Evolutionary conservation across 92 coral and sea anemone genomes (phyloP).

Genomic region (Epizoanthus scotinus): DNA sequence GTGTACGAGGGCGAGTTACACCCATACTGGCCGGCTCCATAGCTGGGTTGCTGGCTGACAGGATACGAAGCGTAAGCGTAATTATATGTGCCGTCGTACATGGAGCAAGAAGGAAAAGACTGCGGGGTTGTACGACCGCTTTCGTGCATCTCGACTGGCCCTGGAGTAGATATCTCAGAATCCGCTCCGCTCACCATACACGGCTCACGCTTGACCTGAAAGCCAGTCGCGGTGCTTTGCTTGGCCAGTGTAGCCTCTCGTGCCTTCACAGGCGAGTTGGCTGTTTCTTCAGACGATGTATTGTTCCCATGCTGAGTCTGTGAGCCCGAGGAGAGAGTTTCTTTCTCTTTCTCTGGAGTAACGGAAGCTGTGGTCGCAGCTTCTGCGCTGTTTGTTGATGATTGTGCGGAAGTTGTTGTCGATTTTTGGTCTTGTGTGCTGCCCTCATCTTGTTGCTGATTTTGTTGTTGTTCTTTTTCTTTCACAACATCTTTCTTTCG

Average conservation of each 20-base stretch:
- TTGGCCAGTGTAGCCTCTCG: conserved; percentile 33
- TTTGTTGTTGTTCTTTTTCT: conserved; percentile 63
- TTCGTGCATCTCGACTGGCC: conserved; percentile 38
- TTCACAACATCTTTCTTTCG: conserved; percentile 84
- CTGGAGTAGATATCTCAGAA: conserved; percentile 35
- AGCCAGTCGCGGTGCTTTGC: conserved; percentile 43
- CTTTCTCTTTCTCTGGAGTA: conserved; percentile 59
- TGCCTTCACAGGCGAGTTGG: conserved; percentile 40
- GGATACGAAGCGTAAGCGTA: conserved; percentile 71
- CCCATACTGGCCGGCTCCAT: conserved; percentile 61
- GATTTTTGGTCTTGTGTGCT: conserved; percentile 48
- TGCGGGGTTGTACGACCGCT: conserved; percentile 73
- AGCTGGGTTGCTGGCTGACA: conserved; percentile 63
- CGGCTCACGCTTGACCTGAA: conserved; percentile 58
- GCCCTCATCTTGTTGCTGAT: conserved; percentile 44
- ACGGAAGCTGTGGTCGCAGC: conserved; percentile 77
- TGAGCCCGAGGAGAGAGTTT: conserved; percentile 58
- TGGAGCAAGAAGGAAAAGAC: conserved; percentile 81
- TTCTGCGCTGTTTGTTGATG: conserved; percentile 73
- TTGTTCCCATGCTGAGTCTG: conserved; percentile 52
- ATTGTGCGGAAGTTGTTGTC: conserved; percentile 73
- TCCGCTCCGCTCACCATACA: conserved; percentile 62
- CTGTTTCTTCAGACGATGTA: conserved; percentile 46
- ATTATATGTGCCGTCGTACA: conserved; percentile 68
- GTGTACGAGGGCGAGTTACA: conserved; percentile 62